Evolutionary conservation across 2,797 vertebrate species (phyloP).

Genomic region (Alcedo quadribrachys): DNA sequence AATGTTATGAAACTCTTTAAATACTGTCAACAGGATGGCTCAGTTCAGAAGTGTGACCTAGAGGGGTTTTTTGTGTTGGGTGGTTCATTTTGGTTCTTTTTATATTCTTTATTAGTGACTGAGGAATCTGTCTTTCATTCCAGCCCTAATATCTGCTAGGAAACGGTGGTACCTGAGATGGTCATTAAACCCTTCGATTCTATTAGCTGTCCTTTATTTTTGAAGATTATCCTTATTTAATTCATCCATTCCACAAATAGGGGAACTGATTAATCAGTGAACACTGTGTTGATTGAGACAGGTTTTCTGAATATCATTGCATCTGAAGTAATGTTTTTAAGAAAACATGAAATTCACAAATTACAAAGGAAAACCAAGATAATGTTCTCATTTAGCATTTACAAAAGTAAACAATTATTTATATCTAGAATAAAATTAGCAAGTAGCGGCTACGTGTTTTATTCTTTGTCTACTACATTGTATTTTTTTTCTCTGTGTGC

Average conservation of each 20-base stretch:
- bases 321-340: background rate
- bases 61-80: background rate
- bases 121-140: background rate
- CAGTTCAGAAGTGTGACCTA: background rate
- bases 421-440: background rate
- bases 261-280: background rate
- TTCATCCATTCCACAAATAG: background rate
- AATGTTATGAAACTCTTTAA: background rate
- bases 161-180: background rate
- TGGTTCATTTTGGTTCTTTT: background rate
- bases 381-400: background rate
- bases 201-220: background rate
- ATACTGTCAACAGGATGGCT: background rate
- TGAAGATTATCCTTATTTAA: background rate
- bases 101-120: background rate
- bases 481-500: background rate
- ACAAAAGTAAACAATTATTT: background rate
- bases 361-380: rapidly evolving
- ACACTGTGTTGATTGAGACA: background rate
- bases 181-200: background rate
- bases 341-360: background rate
- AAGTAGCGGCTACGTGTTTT: background rate
- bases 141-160: background rate
- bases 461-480: background rate
- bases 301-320: background rate